phyloP scores from a whole-genome alignment of 2,113 vertebrate genomes.

The Taurulus bubalis region DNA sequence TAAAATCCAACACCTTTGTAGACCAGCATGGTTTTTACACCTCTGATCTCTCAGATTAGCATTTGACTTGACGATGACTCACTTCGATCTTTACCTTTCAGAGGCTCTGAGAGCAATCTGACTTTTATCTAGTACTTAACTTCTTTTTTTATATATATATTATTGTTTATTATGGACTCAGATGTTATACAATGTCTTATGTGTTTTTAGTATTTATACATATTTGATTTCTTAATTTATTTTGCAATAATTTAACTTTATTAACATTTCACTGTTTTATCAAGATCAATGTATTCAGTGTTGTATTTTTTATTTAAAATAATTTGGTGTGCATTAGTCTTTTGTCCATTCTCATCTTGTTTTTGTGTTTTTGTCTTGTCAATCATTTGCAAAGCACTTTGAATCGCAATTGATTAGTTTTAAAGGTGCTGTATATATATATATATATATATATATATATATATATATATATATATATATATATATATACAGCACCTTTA shows the following conservation, averaged over 20 bases:
- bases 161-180: not conserved
- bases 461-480: too few relatives aligned
- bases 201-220: not conserved
- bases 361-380: not conserved
- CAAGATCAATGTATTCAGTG: not conserved
- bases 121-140: too few relatives aligned
- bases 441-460: too few relatives aligned
- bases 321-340: not conserved
- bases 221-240: not conserved
- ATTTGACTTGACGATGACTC: constrained; percentile 4
- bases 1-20: not conserved
- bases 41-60: not conserved
- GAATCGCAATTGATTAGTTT: not conserved
- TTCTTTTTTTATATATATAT: not conserved
- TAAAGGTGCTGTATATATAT: not conserved
- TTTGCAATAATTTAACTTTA: not conserved
- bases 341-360: not conserved
- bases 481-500: too few relatives aligned
- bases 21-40: constrained; percentile 3
- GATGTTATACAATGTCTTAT: not conserved
- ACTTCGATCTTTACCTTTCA: not conserved
- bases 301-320: not conserved
- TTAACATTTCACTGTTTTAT: not conserved
- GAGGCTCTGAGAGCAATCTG: not conserved
- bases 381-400: not conserved